Evolutionary conservation across 1,140 invertebrate genomes (phyloP), one percentile per base, ranked within the genome.

Genomic region (Venturia canescens): DNA sequence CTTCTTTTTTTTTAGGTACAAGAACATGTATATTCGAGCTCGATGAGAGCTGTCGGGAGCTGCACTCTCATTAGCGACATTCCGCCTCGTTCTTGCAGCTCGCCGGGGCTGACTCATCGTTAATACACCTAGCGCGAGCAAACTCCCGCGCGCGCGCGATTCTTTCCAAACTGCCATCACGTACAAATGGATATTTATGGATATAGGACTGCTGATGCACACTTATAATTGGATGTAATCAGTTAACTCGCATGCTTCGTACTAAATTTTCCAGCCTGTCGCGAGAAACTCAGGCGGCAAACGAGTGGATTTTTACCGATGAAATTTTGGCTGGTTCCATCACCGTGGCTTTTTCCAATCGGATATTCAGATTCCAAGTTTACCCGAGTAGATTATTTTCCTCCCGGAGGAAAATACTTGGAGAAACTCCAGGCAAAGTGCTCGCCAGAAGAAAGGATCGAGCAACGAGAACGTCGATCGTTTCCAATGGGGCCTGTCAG

Each of bases 31-130:
- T 31, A 21, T 69, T 31, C n/a, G 71, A 53, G 26, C 26, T 53
- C 21, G 38, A 53, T 31, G 67, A 69, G 66, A 50, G 27, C 57
- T 50, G 34, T 48, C 57, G 63, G 60, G 48, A 77, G 18, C 27
- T 60, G 76, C 80, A 74, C 66, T 38, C 76, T 86, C 85, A 86
- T 86, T 85, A 85, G 84, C 84, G 83, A 83, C 85, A 85, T 84
- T 86, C 85, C 85, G 50, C 72, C 16, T 81, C 78, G 72, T 75
- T 69, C 66, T 69, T 74, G 74, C 63, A 21, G 29, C 53, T 53
- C 72, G 66, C 26, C 26, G 67, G 71, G 63, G 74, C 84, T 85
- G 85, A 85, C 74, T 85, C 85, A 86, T 85, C 85, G 80, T 70
- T 82, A 82, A 80, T 81, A 66, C 76, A 81, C 78, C 72, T 57